Evolutionary conservation across 2,113 vertebrate species (phyloP), one percentile per base, ranked within the genome.

Genomic region (Podarcis muralis): DNA sequence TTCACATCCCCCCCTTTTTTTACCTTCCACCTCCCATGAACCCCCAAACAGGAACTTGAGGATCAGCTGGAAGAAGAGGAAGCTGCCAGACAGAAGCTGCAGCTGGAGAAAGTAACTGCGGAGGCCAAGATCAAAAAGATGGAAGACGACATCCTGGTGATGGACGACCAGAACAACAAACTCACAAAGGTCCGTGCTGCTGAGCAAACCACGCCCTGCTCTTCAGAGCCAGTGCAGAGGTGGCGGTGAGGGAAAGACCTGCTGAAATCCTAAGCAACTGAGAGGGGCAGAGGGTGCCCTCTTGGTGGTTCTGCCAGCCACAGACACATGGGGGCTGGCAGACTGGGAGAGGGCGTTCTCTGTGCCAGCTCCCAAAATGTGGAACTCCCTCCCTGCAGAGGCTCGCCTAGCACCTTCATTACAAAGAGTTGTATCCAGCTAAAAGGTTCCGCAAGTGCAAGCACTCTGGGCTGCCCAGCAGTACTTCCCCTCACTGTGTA

Each of bases 121-220:
- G 98, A 99, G 88, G 97, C 97, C 88, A 99, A 98, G 92, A 98
- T 98, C 88, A 99, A 99, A 97, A 99, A 99, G 91, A 95, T 99
- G 96, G 99, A 99, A 94, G 98, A 99, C 53, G 98, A 99, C 65
- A 92, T 99, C 79, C 95, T 98, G 86, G 92, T 98, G 43, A 98
- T 98, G 97, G 98, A 99, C 22, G 99, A 99, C 88, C 98, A 99
- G 90, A 99, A 98, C 85, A 98, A 97, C 93, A 99, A 99, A 81
- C 96, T 99, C 83, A 97, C 95, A 8, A 99, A 99, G 95, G 99
- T 98, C 69, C 75, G 92, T 3, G 0, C 3, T 16, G 18, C 30
- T 23, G 15, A 71, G 69, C 27, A n/a, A 15, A 16, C 32, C 15
- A 5, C 3, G 88, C 66, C 48, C 86, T 86, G 32, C 16, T 32